Conservation (phyloP, 2,888 invertebrate species). For the Andrena minutula region DNA sequence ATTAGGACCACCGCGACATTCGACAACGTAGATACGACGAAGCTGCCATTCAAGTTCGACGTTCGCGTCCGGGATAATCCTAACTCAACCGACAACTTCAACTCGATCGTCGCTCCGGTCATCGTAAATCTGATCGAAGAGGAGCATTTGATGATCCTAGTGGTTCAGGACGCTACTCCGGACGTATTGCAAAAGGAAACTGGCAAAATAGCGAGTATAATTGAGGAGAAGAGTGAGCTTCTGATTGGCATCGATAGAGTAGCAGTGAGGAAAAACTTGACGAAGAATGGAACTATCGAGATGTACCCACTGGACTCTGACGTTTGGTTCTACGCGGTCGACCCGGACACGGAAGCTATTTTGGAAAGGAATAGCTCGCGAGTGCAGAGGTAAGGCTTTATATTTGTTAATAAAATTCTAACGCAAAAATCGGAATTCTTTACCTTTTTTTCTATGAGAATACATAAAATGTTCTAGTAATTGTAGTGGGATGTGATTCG, state of each 20-base stretch:
- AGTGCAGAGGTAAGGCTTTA: constrained; percentile 87
- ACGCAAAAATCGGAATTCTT: not conserved
- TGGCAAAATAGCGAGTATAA: constrained; percentile 87
- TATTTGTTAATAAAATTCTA: not conserved
- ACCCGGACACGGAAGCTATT: constrained; percentile 91
- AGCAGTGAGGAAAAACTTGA: constrained; percentile 91
- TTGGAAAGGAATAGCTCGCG: constrained; percentile 90
- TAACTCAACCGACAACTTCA: constrained; percentile 87
- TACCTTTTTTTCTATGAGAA: not conserved
- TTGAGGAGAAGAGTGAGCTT: constrained; percentile 91
- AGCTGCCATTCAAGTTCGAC: constrained; percentile 90
- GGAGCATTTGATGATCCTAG: constrained; percentile 91
- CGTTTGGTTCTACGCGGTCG: constrained; percentile 94
- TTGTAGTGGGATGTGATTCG: not conserved
- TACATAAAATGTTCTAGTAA: not conserved
- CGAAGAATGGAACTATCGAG: constrained; percentile 91
- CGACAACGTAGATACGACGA: constrained; percentile 88
- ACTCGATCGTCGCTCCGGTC: constrained; percentile 88
- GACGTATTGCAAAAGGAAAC: constrained; percentile 88
- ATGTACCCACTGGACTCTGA: constrained; percentile 90
- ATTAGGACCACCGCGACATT: constrained; percentile 91
- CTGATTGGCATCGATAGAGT: constrained; percentile 94
- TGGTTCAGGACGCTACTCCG: constrained; percentile 91
- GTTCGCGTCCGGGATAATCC: constrained; percentile 90
- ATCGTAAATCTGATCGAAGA: constrained; percentile 93